Percentiles rank a stretch among this genome's conserved stretches.
Evolutionary conservation across 1,140 invertebrate species (phyloP).

Genomic region (Drosophila mayri): DNA sequence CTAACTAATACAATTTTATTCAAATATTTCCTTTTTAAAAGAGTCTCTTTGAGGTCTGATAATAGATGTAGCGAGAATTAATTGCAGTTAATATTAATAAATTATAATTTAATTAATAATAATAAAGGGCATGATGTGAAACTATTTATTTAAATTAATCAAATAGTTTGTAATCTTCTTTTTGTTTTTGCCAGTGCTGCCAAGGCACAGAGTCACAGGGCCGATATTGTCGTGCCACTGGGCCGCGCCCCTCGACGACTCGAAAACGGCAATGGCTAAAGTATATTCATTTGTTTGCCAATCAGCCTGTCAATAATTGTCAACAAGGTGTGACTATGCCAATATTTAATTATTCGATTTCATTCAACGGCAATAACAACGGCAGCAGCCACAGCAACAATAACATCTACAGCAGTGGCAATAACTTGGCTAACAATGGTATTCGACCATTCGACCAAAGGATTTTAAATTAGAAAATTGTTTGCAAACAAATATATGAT

Average conservation of each 20-base stretch:
- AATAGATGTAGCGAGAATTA: background rate
- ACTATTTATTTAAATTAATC: no score
- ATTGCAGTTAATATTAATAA: no score
- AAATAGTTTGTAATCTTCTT: background rate
- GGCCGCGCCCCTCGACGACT: slow-evolving; percentile 52
- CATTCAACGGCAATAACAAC: slow-evolving; percentile 60
- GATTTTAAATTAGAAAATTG: no score
- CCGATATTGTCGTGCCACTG: slow-evolving; percentile 56
- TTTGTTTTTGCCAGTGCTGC: background rate
- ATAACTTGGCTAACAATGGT: slow-evolving; percentile 12
- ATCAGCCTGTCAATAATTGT: slow-evolving; percentile 83
- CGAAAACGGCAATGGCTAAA: slow-evolving; percentile 60
- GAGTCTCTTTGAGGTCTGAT: background rate
- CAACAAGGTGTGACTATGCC: slow-evolving; percentile 83
- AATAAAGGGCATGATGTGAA: no score
- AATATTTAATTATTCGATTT: slow-evolving; percentile 84
- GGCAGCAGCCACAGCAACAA: background rate
- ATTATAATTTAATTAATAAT: no score
- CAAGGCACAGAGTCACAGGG: slow-evolving; percentile 34
- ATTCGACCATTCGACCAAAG: background rate
- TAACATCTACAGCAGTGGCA: slow-evolving; percentile 32
- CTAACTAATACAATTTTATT: no score
- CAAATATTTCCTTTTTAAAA: background rate
- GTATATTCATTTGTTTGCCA: slow-evolving; percentile 80
- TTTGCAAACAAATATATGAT: no score